A percentile compares a stretch with the other conserved stretches of the same genome.
phyloP scores from a whole-genome alignment of 2,113 vertebrate species.

The Salvator merianae region DNA sequence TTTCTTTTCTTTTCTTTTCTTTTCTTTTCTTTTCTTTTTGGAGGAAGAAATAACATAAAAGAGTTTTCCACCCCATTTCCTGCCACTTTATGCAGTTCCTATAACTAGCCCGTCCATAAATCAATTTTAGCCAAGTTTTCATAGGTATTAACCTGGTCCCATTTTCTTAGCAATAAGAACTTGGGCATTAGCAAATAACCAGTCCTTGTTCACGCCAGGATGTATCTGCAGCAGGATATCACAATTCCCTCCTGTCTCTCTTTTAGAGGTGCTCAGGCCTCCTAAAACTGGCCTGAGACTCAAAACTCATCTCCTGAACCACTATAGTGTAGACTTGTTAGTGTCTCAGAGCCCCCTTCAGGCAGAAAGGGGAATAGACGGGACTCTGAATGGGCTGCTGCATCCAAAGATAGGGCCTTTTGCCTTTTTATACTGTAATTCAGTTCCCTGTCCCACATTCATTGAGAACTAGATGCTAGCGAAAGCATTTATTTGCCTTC shows the following conservation, averaged over 20 bases:
- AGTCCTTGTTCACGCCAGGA: not conserved
- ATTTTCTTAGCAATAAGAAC: conserved; percentile 9
- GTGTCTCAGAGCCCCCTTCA: not conserved
- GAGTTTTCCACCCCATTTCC: conserved; percentile 3
- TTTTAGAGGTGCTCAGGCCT: not conserved
- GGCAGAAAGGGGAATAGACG: not conserved
- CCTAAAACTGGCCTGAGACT: not conserved
- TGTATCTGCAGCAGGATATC: not conserved
- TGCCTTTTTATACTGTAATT: too few relatives aligned
- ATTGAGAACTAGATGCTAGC: too few relatives aligned
- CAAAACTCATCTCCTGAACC: not conserved
- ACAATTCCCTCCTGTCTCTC: not conserved
- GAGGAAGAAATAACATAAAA: conserved; percentile 19
- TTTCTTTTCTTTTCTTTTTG: too few relatives aligned
- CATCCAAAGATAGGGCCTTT: too few relatives aligned
- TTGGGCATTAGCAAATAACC: conserved; percentile 4
- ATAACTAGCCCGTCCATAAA: conserved; percentile 3
- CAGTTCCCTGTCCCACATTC: too few relatives aligned
- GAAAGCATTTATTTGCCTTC: not conserved
- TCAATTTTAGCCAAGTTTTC: conserved; percentile 16
- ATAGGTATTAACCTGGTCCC: conserved; percentile 8
- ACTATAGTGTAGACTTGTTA: not conserved
- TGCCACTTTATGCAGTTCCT: conserved; percentile 1
- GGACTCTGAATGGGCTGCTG: too few relatives aligned
- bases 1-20: too few relatives aligned